Percentiles rank a stretch among this genome's conserved stretches.
Conservation (phyloP, 2,797 vertebrate species). For the Diceros bicornis region DNA sequence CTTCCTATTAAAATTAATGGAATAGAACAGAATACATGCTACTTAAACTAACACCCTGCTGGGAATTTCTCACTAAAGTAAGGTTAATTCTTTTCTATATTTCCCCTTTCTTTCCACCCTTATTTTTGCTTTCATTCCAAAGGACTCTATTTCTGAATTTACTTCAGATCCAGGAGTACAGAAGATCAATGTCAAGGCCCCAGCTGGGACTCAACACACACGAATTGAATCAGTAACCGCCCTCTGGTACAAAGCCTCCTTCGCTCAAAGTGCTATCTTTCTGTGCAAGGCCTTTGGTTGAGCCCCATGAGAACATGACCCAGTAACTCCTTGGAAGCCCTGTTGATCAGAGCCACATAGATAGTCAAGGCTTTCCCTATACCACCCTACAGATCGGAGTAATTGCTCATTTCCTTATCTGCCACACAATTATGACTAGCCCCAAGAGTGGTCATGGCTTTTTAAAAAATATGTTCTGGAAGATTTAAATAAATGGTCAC, state of each 20-base stretch:
- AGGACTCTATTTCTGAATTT: constrained; percentile 77
- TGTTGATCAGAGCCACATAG: constrained; percentile 63
- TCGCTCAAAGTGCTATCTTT: constrained; percentile 73
- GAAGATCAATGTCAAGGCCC: constrained; percentile 80
- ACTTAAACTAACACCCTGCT: constrained; percentile 76
- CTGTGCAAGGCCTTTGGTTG: constrained; percentile 66
- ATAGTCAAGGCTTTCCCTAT: constrained; percentile 71
- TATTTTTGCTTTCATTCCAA: constrained; percentile 80
- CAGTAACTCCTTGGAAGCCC: constrained; percentile 40
- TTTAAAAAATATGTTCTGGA: background rate
- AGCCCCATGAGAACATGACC: constrained; percentile 56
- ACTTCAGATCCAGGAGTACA: constrained; percentile 73
- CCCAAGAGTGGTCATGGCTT: background rate
- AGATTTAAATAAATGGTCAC: constrained; percentile 57
- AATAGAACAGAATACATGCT: constrained; percentile 77
- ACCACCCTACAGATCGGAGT: constrained; percentile 62
- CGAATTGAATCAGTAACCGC: constrained; percentile 77
- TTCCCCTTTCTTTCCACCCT: constrained; percentile 68
- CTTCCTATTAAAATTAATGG: constrained; percentile 81
- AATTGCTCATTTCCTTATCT: constrained; percentile 71
- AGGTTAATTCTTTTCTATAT: constrained; percentile 78
- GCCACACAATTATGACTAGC: constrained; percentile 7
- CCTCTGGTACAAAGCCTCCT: constrained; percentile 73
- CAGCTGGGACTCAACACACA: constrained; percentile 76
- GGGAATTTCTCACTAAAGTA: constrained; percentile 67